A percentile compares a stretch with the other conserved stretches of the same genome.
Evolutionary conservation across 2,888 invertebrate genomes (phyloP).

Genomic region (Andrena flavipes): DNA sequence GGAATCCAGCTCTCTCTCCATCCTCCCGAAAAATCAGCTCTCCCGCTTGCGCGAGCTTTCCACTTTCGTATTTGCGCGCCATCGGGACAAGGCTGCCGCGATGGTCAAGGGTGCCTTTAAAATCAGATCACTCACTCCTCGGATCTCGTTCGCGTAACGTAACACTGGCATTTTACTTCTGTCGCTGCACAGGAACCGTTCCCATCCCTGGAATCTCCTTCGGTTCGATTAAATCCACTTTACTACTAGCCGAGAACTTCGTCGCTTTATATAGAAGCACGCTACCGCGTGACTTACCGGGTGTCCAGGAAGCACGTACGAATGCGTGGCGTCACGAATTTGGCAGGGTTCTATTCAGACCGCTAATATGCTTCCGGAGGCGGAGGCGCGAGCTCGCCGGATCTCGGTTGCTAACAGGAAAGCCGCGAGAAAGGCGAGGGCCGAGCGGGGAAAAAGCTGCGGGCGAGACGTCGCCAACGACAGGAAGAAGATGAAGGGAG

Average conservation of each 20-base stretch:
- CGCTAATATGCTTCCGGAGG: conserved; percentile 1
- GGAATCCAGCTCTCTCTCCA: not conserved
- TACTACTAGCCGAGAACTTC: no score
- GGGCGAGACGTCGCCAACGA: not conserved
- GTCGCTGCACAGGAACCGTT: no score
- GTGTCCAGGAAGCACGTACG: no score
- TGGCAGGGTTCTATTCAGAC: not conserved
- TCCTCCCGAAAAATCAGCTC: not conserved
- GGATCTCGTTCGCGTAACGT: no score
- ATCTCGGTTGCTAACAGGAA: not conserved
- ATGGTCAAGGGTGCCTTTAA: not conserved
- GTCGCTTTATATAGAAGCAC: no score
- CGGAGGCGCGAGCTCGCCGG: not conserved
- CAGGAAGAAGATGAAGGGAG: conserved; percentile 4
- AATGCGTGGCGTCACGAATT: not conserved
- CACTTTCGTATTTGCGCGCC: not conserved
- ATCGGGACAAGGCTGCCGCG: not conserved
- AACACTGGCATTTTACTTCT: no score
- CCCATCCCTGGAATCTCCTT: no score
- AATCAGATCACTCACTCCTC: not conserved
- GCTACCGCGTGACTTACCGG: no score
- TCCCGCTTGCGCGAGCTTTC: no score
- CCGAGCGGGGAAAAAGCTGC: not conserved
- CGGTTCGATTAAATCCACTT: no score
- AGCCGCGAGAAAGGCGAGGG: not conserved